Evolutionary conservation across 2,113 vertebrate species (phyloP).

Genomic region (Ailurus styani): DNA sequence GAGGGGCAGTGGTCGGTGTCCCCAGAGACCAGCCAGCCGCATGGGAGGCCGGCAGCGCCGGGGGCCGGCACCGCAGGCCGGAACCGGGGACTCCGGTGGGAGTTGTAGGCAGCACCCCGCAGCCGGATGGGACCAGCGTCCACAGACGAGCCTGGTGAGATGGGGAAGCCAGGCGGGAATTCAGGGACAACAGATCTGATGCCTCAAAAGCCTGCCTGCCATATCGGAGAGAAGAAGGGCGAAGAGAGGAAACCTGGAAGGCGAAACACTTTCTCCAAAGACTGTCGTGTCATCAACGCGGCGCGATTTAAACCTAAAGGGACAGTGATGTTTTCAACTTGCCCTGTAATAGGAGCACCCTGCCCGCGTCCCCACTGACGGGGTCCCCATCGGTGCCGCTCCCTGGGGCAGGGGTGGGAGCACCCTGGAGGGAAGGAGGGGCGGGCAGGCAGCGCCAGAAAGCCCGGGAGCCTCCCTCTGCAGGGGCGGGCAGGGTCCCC

Average conservation of each 20-base stretch:
- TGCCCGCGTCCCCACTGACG: background rate
- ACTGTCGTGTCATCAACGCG: rapidly evolving
- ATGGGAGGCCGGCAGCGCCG: background rate
- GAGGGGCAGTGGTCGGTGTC: background rate
- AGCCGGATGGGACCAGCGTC: no score
- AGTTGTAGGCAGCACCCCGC: no score
- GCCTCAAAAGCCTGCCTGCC: background rate
- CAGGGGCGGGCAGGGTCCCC: rapidly evolving
- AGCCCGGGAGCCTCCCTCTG: rapidly evolving
- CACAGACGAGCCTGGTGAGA: background rate
- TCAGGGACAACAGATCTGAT: background rate
- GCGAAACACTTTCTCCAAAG: background rate
- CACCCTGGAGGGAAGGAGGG: background rate
- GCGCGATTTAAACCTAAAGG: background rate
- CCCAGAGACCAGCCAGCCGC: background rate
- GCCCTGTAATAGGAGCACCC: background rate
- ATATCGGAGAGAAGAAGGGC: background rate
- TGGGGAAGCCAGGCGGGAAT: background rate
- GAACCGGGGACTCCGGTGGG: background rate
- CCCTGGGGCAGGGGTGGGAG: background rate
- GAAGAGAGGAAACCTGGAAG: background rate
- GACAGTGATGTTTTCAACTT: background rate
- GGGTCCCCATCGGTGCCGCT: background rate
- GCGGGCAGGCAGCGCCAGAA: background rate
- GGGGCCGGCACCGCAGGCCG: background rate